Conservation (phyloP, 2,797 vertebrate genomes). For the Sarcophilus harrisii region DNA sequence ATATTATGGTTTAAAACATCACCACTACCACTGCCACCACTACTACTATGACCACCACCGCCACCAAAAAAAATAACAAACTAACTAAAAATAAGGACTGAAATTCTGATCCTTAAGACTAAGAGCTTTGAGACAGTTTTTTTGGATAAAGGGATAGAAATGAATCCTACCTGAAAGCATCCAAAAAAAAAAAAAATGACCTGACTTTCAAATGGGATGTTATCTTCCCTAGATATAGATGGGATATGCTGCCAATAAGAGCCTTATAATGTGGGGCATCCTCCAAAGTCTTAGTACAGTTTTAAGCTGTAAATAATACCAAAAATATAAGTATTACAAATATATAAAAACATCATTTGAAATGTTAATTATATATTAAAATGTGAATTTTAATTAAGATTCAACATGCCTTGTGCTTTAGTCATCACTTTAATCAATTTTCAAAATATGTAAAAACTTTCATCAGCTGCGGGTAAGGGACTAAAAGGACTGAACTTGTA, state of each 20-base stretch:
- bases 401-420: neutral
- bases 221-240: conserved; percentile 9
- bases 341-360: neutral
- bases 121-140: neutral
- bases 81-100: neutral
- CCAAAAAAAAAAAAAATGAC: conserved; percentile 80
- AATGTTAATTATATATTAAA: neutral
- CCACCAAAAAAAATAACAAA: neutral
- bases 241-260: neutral
- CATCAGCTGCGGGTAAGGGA: neutral
- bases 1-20: conserved; percentile 25
- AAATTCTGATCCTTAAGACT: neutral
- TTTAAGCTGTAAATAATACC: neutral
- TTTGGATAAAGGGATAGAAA: neutral
- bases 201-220: conserved; percentile 3
- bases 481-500: neutral
- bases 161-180: neutral
- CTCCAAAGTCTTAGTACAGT: neutral
- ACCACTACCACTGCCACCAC: neutral
- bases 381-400: neutral
- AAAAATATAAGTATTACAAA: neutral
- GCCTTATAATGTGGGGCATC: neutral
- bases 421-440: neutral
- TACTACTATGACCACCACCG: too few relatives aligned
- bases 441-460: neutral